Evolutionary conservation across 2,113 vertebrate genomes (phyloP), one percentile per base, ranked within the genome.

Genomic region (Scomber colias): DNA sequence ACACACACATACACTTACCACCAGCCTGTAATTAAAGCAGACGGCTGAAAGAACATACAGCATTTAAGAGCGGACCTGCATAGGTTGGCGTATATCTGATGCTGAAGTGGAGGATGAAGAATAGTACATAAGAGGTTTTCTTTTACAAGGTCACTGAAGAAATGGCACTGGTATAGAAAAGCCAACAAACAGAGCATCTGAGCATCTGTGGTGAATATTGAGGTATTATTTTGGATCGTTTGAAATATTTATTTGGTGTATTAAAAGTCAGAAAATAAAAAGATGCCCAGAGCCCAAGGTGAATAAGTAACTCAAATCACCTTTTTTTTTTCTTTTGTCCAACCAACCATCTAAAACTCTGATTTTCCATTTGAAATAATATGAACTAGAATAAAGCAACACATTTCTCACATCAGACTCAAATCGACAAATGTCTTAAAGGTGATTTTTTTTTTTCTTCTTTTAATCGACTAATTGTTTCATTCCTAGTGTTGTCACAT

Each of bases 1-100:
- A 64, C 40, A 71, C 66, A 71, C 7, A 59, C 40, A 64, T 35
- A 71, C 66, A 71, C 7, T 54, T 46, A 64, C 24, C 2, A 27
- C 24, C 24, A 21, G 61, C 55, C 51, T 67, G 50, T 85, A 86
- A 93, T 90, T 92, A 90, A 86, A 88, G 74, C 49, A 17, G 16
- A 79, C 54, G 48, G 45, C 24, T 72, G 14, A n/a, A 69, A 56
- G 72, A 30, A 56, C 81, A 70, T 4, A 50, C 66, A 84, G 61
- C 12, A 45, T 71, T 77, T 57, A 78, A 84, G 77, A 55, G 40
- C 49, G 53, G 62, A 48, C 11, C 62, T 65, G 44, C 50, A 53
- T 54, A 71, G 54, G 66, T 60, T 6, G 51, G 40, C 69, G 61
- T 50, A 56, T 46, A 79, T 74, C 75, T 74, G 49, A 75, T 49